Base-by-base conservation (phyloP, 1,140 invertebrate species). In the Penaeus chinensis region DNA sequence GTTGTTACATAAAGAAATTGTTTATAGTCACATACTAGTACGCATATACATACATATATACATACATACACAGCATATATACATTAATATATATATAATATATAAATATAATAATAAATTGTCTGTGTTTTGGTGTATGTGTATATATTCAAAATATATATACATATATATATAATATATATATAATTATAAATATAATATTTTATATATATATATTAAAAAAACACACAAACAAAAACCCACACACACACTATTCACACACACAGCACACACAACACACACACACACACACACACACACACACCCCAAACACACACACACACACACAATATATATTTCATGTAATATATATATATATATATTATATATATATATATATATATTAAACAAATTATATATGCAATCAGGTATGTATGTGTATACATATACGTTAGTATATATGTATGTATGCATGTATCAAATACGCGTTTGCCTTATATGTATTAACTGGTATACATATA, bases 331-430 rank as follows among this genome's bases (percentile, higher is more conserved):
- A n/a, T n/a, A n/a, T n/a, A n/a, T n/a, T n/a, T n/a, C n/a, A n/a
- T n/a, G n/a, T n/a, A n/a, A n/a, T 20, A 32, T 74, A 32, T 74
- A 74, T 74, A 32, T 74, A 32, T 74, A 27, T 74, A 32, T 74
- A 74, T 74, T 74, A 32, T 32, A 74, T 74, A 74, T 74, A 74
- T 74, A 74, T 74, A 74, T 74, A 74, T 74, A 74, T 74, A 74
- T 74, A 74, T 74, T 74, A 24, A 16, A 13, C 4, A 32, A 16
- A 10, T 74, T 74, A 24, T 74, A 37, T 74, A 24, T 27, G 27
- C 37, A 11, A 11, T 0, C 27, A 24, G 37, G 7, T 74, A 74
- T 74, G 1, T 74, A 22, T 74, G 7, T 74, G 27, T 74, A 74
- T 74, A 74, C 27, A 24, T 74, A 10, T 74, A 27, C 8, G 10